Conservation (phyloP, 2,888 invertebrate genomes). For the Rhimphoctona megacephalus region DNA sequence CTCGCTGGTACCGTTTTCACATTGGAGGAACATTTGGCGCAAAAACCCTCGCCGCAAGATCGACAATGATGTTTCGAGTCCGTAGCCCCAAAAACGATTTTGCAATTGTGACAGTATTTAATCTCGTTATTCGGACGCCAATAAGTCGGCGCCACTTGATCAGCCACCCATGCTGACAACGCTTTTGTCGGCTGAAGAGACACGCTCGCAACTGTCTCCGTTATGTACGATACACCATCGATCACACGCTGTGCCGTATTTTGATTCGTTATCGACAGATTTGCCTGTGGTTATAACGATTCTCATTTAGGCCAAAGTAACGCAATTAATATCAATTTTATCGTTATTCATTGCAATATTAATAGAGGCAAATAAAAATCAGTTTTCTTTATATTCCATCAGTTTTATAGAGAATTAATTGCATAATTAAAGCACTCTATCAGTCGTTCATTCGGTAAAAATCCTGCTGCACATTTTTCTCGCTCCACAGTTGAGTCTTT, state of each 20-base stretch:
- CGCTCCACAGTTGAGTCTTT: no score
- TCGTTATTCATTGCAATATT: neutral
- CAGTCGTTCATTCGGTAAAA: no score
- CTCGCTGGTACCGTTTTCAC: conserved; percentile 89
- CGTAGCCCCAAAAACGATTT: conserved; percentile 86
- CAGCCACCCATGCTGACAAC: conserved; percentile 90
- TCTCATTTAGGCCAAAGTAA: neutral
- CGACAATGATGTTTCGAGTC: conserved; percentile 91
- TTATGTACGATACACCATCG: conserved; percentile 88
- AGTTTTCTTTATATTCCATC: no score
- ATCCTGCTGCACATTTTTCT: no score
- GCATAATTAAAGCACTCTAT: no score
- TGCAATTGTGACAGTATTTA: conserved; percentile 89
- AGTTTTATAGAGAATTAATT: no score
- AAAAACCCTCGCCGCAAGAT: conserved; percentile 92
- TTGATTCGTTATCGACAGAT: conserved; percentile 81
- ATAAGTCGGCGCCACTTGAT: conserved; percentile 92
- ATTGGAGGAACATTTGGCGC: conserved; percentile 90
- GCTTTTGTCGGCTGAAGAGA: conserved; percentile 90
- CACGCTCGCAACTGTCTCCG: conserved; percentile 88
- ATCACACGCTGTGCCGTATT: conserved; percentile 89
- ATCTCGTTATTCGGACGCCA: conserved; percentile 93
- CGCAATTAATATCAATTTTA: neutral
- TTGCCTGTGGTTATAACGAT: conserved; percentile 1
- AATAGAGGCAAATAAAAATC: neutral